Conservation (phyloP, 2,888 invertebrate genomes). For the Coecobrya sp. region DNA sequence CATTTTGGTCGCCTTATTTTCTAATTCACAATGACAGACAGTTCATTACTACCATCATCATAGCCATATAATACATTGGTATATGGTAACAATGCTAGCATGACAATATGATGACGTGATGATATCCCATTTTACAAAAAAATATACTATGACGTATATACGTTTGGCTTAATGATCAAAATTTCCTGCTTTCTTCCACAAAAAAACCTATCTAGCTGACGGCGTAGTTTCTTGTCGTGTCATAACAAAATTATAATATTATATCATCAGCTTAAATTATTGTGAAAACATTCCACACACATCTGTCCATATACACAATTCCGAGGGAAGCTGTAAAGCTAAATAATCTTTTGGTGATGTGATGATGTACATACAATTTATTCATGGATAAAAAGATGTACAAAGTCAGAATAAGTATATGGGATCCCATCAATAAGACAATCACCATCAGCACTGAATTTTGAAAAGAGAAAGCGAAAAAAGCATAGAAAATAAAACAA, state of each 20-base stretch:
- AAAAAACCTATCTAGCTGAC: too few relatives aligned
- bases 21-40: conserved; percentile 52
- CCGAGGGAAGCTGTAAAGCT: background rate
- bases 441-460: conserved; percentile 41
- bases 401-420: conserved; percentile 25
- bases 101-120: background rate
- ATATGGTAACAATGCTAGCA: background rate
- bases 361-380: conserved; percentile 41
- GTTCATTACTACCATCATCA: background rate
- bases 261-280: too few relatives aligned
- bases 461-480: conserved; percentile 47
- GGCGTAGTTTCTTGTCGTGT: too few relatives aligned
- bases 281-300: too few relatives aligned
- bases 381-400: conserved; percentile 44
- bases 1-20: conserved; percentile 74
- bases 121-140: background rate
- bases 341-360: conserved; percentile 17
- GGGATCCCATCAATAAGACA: conserved; percentile 30
- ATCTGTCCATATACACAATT: too few relatives aligned
- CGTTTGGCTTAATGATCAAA: too few relatives aligned
- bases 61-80: background rate
- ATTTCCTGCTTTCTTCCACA: too few relatives aligned
- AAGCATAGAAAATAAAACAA: conserved; percentile 1
- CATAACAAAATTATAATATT: too few relatives aligned
- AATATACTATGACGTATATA: too few relatives aligned